phyloP scores from a whole-genome alignment of 2,113 vertebrate species.

The Anguilla japonica region DNA sequence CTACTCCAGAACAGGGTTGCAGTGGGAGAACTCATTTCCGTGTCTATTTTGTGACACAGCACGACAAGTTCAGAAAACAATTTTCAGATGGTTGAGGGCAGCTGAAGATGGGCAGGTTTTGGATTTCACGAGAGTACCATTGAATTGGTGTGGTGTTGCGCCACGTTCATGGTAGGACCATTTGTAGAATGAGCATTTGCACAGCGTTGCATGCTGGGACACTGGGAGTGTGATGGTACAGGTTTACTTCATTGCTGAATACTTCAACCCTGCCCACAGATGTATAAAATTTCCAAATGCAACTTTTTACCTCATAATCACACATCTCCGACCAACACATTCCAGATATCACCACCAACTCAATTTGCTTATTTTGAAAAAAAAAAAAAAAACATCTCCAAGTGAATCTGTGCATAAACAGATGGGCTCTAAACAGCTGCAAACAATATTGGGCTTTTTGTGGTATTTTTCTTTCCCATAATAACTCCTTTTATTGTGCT shows the following conservation, averaged over 20 bases:
- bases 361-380: not conserved
- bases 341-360: not conserved
- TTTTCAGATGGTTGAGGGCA: not conserved
- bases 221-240: not conserved
- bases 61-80: not conserved
- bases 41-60: not conserved
- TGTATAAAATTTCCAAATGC: not conserved
- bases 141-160: not conserved
- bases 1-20: not conserved
- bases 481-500: constrained; percentile 7
- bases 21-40: not conserved
- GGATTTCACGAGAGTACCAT: not conserved
- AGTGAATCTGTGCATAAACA: not conserved
- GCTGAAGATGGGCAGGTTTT: not conserved
- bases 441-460: not conserved
- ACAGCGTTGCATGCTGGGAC: not conserved
- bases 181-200: not conserved
- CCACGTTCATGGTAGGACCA: not conserved
- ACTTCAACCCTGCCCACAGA: not conserved
- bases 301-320: not conserved
- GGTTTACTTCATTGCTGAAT: not conserved
- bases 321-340: not conserved
- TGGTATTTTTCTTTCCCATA: not conserved
- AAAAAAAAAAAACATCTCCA: not conserved
- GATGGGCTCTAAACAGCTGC: not conserved